Conservation (phyloP, 2,113 vertebrate species). For the Rhineura floridana region DNA sequence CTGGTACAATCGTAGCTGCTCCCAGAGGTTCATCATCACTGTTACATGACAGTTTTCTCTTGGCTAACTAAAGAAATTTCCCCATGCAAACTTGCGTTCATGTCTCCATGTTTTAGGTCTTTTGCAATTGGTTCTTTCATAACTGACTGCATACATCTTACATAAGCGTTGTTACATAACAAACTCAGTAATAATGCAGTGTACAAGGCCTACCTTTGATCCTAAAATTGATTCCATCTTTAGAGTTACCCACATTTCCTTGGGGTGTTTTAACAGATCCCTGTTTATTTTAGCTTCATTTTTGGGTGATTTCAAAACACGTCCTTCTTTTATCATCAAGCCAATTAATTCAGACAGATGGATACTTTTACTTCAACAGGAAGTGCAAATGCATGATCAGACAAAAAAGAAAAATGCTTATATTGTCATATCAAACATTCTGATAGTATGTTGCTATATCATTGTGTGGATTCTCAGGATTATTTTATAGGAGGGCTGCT, state of each 20-base stretch:
- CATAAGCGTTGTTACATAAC: not conserved
- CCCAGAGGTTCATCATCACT: conserved; percentile 2
- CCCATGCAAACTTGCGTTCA: not conserved
- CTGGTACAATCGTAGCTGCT: not conserved
- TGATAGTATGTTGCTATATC: not conserved
- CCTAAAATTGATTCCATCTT: conserved; percentile 2
- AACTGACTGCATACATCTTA: not conserved
- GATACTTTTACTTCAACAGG: not conserved
- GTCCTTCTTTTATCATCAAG: not conserved
- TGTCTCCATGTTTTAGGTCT: not conserved
- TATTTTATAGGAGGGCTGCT: not conserved
- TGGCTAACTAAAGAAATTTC: conserved; percentile 14
- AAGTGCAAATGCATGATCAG: not conserved
- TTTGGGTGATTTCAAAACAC: not conserved
- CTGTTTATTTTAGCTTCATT: not conserved
- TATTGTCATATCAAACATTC: not conserved
- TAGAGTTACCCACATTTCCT: not conserved
- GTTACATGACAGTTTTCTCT: conserved; percentile 20
- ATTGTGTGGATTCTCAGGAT: not conserved
- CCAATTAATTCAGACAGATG: not conserved
- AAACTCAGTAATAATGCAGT: not conserved
- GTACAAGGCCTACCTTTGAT: not conserved
- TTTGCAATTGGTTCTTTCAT: not conserved
- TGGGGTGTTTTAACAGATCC: not conserved
- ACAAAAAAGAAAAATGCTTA: not conserved